Conservation (phyloP, 2,888 invertebrate species). For the Thera britannica region DNA sequence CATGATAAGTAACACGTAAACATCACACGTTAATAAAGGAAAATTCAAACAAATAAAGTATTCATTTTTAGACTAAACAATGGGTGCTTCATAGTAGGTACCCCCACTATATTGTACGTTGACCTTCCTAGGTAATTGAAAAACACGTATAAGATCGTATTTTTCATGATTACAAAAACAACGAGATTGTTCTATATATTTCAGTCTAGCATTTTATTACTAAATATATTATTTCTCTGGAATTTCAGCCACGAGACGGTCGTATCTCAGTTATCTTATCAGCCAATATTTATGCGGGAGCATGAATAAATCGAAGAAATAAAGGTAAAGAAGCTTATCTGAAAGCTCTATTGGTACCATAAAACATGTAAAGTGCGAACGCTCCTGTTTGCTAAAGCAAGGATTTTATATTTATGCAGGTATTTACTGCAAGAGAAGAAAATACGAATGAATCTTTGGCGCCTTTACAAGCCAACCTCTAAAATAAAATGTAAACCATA, state of each 20-base stretch:
- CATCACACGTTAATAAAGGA: neutral
- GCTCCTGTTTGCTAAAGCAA: slow-evolving; percentile 42
- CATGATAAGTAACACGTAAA: slow-evolving; percentile 36
- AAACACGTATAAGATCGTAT: no score
- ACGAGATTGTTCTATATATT: neutral
- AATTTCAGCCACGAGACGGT: slow-evolving; percentile 31
- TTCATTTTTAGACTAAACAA: no score
- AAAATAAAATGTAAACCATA: neutral
- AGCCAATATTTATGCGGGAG: slow-evolving; percentile 71
- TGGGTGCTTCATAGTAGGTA: no score
- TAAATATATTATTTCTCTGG: slow-evolving; percentile 29
- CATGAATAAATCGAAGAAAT: slow-evolving; percentile 81
- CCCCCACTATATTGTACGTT: no score
- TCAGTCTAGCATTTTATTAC: slow-evolving; percentile 22
- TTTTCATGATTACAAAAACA: no score
- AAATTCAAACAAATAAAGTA: neutral
- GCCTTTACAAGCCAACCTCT: neutral
- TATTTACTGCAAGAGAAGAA: slow-evolving; percentile 13
- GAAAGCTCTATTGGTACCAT: slow-evolving; percentile 70
- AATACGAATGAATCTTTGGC: slow-evolving; percentile 2
- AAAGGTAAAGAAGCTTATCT: slow-evolving; percentile 75
- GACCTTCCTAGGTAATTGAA: no score
- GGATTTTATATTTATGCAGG: slow-evolving; percentile 5
- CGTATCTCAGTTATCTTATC: slow-evolving; percentile 53
- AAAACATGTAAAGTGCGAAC: slow-evolving; percentile 66